Conservation (phyloP, 1,140 invertebrate species). For the Euwallacea similis region DNA sequence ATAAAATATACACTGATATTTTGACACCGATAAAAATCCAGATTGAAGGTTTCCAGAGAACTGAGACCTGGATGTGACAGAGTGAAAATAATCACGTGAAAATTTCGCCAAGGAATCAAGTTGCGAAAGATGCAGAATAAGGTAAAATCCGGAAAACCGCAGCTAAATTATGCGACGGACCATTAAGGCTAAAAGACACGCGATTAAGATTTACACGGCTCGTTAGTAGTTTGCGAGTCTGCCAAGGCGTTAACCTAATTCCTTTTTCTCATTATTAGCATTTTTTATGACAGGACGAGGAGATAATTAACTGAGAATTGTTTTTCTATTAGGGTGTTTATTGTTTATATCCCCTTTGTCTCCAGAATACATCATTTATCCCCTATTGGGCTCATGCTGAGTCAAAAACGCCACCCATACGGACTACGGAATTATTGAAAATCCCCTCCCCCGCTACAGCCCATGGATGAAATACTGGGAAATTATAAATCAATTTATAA, state of each 20-base stretch:
- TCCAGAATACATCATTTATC: too few relatives aligned
- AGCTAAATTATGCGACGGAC: constrained; percentile 31
- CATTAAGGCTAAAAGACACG: constrained; percentile 27
- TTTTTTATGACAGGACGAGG: constrained; percentile 1
- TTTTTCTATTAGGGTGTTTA: background rate
- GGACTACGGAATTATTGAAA: too few relatives aligned
- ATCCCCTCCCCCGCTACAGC: too few relatives aligned
- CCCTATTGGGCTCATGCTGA: too few relatives aligned
- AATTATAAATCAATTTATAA: too few relatives aligned
- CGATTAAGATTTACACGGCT: constrained; percentile 34
- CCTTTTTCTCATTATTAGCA: constrained; percentile 6
- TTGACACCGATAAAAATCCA: background rate
- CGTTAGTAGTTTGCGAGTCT: constrained; percentile 25
- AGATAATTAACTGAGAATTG: constrained; percentile 4
- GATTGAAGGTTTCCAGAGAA: too few relatives aligned
- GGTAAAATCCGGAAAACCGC: constrained; percentile 29
- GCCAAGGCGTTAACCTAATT: constrained; percentile 22
- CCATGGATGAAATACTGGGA: too few relatives aligned
- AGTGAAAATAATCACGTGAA: background rate
- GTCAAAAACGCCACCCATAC: too few relatives aligned
- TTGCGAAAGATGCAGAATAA: constrained; percentile 21
- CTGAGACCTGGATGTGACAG: too few relatives aligned
- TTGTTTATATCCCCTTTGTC: too few relatives aligned
- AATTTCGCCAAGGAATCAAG: constrained; percentile 2
- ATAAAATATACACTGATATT: constrained; percentile 6